Percentiles rank a stretch among this genome's conserved stretches.
phyloP scores from a whole-genome alignment of 2,888 invertebrate species.

The Watsonalla binaria region DNA sequence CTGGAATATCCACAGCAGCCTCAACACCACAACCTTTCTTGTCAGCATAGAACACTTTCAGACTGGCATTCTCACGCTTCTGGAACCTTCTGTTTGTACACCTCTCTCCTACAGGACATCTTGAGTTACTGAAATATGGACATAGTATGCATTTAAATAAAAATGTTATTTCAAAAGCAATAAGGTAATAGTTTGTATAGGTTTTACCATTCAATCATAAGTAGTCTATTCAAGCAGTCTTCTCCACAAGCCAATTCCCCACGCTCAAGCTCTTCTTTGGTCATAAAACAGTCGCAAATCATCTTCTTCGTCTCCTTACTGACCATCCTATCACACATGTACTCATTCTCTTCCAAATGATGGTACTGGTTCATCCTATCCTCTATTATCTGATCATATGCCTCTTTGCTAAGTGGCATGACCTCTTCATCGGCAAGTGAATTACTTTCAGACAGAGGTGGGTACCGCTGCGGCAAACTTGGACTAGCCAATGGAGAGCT shows the following conservation, averaged over 20 bases:
- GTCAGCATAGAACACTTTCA: slow-evolving; percentile 93
- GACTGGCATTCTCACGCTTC: slow-evolving; percentile 88
- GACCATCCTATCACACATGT: slow-evolving; percentile 88
- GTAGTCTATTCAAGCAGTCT: slow-evolving; percentile 96
- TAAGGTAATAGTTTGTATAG: slow-evolving; percentile 3
- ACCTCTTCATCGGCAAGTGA: slow-evolving; percentile 38
- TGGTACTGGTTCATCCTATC: slow-evolving; percentile 85
- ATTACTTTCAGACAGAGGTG: slow-evolving; percentile 39
- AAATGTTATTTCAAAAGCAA: not conserved
- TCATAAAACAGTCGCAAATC: slow-evolving; percentile 96
- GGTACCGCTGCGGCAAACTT: slow-evolving; percentile 46
- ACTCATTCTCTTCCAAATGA: slow-evolving; percentile 90
- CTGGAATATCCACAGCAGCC: slow-evolving; percentile 83
- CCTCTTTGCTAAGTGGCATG: slow-evolving; percentile 53
- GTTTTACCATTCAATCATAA: slow-evolving; percentile 98
- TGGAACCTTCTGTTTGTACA: slow-evolving; percentile 98
- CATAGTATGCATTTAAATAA: slow-evolving; percentile 4
- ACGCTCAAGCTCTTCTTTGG: slow-evolving; percentile 90
- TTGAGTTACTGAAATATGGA: slow-evolving; percentile 84
- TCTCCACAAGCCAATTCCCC: slow-evolving; percentile 95
- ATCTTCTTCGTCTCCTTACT: slow-evolving; percentile 95
- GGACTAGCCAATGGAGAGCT: slow-evolving; percentile 64
- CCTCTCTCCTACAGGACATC: slow-evolving; percentile 92
- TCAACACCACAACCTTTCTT: slow-evolving; percentile 97
- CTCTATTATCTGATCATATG: slow-evolving; percentile 71